Base-by-base conservation (phyloP, 2,113 vertebrate species). In the Syrrhaptes paradoxus region DNA sequence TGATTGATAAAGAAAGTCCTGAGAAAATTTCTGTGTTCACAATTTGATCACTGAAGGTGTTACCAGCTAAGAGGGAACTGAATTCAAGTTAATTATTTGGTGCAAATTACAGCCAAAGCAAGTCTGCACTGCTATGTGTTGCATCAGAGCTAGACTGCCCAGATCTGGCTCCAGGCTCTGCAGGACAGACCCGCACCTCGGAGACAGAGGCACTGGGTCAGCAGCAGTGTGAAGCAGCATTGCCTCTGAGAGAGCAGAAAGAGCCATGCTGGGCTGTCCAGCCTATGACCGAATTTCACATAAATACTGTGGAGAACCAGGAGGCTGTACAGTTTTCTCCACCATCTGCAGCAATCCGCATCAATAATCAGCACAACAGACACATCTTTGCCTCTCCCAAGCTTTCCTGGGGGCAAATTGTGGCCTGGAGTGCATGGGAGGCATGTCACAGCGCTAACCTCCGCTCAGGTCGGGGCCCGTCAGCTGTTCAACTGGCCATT, bases 251-350 rank as follows among this genome's bases (percentile, higher is more conserved):
- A 45, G 6, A 70, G 15, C 31, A 57, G 20, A 10, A 61, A 13
- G 5, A 65, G 9, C 3, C n/a, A 13, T 1, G 0, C 0, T 10
- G 57, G 17, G 8, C 14, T 13, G 11, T 58, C n/a, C 32, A 62
- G 24, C 29, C 32, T 38, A 5, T 2, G 1, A 31, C 13, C 13
- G 48, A 34, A 16, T 66, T 41, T 43, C 31, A 54, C 13, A 17
- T 17, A 59, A 80, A 55, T 52, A 34, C 2, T 36, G 14, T 25
- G 48, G 46, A 49, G 3, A 36, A 63, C 75, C 22, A 34, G 4
- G 5, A 71, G 20, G 32, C 22, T 41, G 16, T 18, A 6, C 9
- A 45, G 21, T 31, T 46, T 71, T 32, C 52, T 32, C 51, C 20
- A 52, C 4, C 9, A 41, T 10, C 45, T 51, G 32, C 38, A 61